Evolutionary conservation across 1,140 invertebrate genomes (phyloP), one percentile per base, ranked within the genome.

Genomic region (Latrodectus geometricus): DNA sequence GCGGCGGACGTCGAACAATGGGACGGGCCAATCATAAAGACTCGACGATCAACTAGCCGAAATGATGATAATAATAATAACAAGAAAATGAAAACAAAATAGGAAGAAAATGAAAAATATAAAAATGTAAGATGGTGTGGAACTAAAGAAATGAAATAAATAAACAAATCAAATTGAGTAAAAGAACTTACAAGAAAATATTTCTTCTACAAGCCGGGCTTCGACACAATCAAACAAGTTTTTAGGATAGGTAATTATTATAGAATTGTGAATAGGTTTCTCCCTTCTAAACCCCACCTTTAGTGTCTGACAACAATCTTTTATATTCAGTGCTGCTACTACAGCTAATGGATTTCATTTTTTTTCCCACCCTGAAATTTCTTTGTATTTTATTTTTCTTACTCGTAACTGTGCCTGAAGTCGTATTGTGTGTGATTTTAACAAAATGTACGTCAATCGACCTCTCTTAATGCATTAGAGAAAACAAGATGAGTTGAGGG

Each of bases 231-330:
- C 81, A 83, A 83, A 83, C 81, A 83, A 83, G 81, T 83, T 83
- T 83, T 83, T 75, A 74, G 81, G 54, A 83, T 74, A 83, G 81
- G 81, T 83, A 83, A 83, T 83, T 83, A 83, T 83, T 83, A 83
- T 75, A 75, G 81, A 83, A 83, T 83, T 75, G 81, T 74, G 81
- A 83, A 83, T 83, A 83, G 72, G n/a, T 48, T 78, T 66, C 76
- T 12, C 72, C 70, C 35, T 69, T 52, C 20, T 17, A 76, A 15
- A 54, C 8, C 9, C 20, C 17, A 78, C 9, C 56, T 75, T 20
- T 17, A 14, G 17, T 11, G 54, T 14, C 54, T 61, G 54, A 61
- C 50, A 83, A 66, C 66, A 80, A 83, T n/a, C 81, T 83, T 83
- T 83, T 83, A 83, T 83, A 83, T 83, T 83, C 61, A 61, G 35